Conservation (phyloP, 2,888 invertebrate species). For the Himalopsyche japonica region DNA sequence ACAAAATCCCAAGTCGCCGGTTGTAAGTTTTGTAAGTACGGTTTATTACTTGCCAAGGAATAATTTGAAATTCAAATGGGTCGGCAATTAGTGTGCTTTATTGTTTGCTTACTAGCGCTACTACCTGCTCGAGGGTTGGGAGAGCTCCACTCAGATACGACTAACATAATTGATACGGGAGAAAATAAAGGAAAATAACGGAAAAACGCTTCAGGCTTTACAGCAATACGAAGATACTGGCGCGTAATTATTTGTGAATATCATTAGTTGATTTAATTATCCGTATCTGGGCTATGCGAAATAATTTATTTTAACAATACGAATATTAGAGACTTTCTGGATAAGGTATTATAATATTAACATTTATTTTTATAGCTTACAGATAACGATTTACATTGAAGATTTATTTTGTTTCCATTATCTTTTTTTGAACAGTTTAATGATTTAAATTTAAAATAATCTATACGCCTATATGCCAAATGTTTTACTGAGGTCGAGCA, state of each 20-base stretch:
- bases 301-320: too few relatives aligned
- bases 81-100: conserved; percentile 39
- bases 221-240: not conserved
- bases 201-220: not conserved
- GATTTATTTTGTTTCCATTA: too few relatives aligned
- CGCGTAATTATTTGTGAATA: not conserved
- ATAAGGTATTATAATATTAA: too few relatives aligned
- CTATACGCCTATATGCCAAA: too few relatives aligned
- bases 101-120: conserved; percentile 24
- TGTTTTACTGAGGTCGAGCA: too few relatives aligned
- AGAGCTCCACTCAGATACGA: not conserved
- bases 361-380: too few relatives aligned
- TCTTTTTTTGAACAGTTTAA: too few relatives aligned
- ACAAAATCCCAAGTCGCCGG: conserved; percentile 32
- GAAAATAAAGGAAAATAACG: conserved; percentile 5
- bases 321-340: too few relatives aligned
- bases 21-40: conserved; percentile 29
- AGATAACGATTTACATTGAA: too few relatives aligned
- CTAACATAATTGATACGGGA: not conserved
- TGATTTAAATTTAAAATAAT: too few relatives aligned
- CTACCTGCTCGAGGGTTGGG: conserved; percentile 5
- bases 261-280: not conserved
- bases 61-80: conserved; percentile 39
- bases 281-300: not conserved
- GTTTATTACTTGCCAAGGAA: conserved; percentile 31